These are phyloP conservation scores for Scaptomyza graminum DNA, from an alignment of 1,140 invertebrate species.

Conservation along the genomic window DNA sequence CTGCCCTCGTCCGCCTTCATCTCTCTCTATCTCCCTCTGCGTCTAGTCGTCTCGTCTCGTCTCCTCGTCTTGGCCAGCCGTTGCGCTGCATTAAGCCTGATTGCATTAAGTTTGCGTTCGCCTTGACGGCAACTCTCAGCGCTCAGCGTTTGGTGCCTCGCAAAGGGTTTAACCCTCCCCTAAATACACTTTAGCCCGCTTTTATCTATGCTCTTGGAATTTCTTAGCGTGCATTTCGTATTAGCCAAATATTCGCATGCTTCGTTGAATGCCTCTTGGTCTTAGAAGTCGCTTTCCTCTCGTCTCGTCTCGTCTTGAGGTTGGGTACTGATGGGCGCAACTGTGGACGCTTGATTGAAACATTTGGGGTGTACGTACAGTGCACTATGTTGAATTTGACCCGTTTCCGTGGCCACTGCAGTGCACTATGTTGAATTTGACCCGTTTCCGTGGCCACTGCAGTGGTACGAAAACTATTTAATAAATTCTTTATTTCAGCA, in stretches of 20 bases:
- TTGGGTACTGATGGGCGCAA: constrained; percentile 15
- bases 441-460: no score
- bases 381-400: no score
- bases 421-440: no score
- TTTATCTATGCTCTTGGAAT: constrained; percentile 78
- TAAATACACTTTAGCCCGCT: constrained; percentile 38
- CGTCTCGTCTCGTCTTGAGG: background rate
- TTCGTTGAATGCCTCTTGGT: constrained; percentile 61
- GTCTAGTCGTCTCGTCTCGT: constrained; percentile 51
- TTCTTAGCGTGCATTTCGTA: constrained; percentile 75
- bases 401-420: no score
- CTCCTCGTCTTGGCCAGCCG: constrained; percentile 63
- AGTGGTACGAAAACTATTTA: constrained; percentile 22
- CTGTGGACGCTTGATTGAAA: constrained; percentile 48
- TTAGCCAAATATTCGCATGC: constrained; percentile 79
- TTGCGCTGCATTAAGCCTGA: constrained; percentile 77
- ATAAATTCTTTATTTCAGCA: no score
- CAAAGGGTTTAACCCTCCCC: background rate
- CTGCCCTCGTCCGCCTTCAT: no score
- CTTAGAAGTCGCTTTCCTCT: constrained; percentile 5
- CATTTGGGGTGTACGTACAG: constrained; percentile 23
- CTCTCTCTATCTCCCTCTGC: background rate
- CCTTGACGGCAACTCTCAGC: constrained; percentile 21
- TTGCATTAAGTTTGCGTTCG: constrained; percentile 80
- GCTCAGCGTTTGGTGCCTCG: background rate